phyloP scores from a whole-genome alignment of 2,797 vertebrate species.

The Botia almorhae region DNA sequence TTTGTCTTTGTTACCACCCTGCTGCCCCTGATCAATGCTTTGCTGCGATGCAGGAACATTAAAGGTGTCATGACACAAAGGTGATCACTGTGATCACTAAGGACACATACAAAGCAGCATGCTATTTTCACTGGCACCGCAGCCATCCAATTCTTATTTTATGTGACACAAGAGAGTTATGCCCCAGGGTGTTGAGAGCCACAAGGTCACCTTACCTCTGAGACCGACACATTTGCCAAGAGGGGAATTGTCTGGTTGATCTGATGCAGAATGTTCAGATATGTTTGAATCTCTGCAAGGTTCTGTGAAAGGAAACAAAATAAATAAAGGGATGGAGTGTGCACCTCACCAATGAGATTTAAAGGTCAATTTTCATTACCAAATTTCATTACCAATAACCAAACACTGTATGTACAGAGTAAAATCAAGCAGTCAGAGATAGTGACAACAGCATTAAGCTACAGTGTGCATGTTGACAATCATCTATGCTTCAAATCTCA shows the following conservation, averaged over 20 bases:
- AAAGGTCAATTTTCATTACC: conserved; percentile 16
- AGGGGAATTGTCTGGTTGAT: conserved; percentile 87
- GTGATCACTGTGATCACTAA: conserved; percentile 22
- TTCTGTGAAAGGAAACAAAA: conserved; percentile 77
- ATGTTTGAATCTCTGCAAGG: conserved; percentile 94
- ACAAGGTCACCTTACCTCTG: conserved; percentile 78
- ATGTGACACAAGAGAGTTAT: conserved; percentile 32
- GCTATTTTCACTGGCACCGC: not conserved
- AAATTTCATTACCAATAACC: no score
- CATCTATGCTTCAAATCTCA: not conserved
- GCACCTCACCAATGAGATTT: not conserved
- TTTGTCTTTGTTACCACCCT: not conserved
- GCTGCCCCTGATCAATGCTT: not conserved
- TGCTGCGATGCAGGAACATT: conserved; percentile 4
- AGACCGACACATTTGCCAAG: conserved; percentile 75
- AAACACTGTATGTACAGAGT: no score
- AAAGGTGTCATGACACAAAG: not conserved
- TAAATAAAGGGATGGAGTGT: not conserved
- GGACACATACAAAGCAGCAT: not conserved
- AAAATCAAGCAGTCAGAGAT: not conserved
- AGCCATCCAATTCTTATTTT: conserved; percentile 2
- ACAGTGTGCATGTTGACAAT: not conserved
- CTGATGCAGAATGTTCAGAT: conserved; percentile 90
- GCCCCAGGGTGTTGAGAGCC: conserved; percentile 1
- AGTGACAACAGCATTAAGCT: not conserved